Conservation (phyloP, 2,797 vertebrate genomes). For the Rousettus madagascariensis region DNA sequence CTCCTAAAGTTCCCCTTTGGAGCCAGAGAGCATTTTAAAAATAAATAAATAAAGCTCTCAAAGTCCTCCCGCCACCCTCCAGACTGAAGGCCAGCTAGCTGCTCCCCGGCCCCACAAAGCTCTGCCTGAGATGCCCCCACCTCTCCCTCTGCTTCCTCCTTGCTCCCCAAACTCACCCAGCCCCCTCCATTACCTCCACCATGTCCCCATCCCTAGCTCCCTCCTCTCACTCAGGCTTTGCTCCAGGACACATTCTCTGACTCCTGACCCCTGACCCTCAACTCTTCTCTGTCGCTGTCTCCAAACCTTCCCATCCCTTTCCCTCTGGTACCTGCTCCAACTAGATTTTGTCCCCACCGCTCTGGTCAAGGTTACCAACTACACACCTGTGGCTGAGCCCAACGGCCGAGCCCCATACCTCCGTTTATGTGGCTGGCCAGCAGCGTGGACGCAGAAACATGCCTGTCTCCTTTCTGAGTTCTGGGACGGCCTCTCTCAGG, state of each 20-base stretch:
- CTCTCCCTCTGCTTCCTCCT: neutral
- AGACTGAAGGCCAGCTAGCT: neutral
- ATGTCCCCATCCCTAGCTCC: neutral
- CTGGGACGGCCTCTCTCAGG: no score
- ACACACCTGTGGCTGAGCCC: neutral
- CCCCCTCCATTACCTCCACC: neutral
- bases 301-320: neutral
- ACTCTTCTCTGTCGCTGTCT: neutral
- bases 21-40: neutral
- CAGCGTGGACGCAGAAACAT: neutral
- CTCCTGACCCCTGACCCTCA: neutral
- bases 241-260: neutral
- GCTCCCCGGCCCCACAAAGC: rapidly evolving
- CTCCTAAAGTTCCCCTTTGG: neutral
- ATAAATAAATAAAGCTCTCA: neutral
- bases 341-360: neutral
- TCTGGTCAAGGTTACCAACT: neutral
- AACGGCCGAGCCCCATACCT: neutral
- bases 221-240: neutral
- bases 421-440: rapidly evolving
- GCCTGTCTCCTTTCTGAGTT: neutral
- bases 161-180: neutral
- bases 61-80: neutral
- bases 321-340: no score
- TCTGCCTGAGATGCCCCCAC: neutral